These are phyloP conservation scores for Eupleurogrammus muticus DNA, from an alignment of 2,797 vertebrate species.

Conservation along the genomic window DNA sequence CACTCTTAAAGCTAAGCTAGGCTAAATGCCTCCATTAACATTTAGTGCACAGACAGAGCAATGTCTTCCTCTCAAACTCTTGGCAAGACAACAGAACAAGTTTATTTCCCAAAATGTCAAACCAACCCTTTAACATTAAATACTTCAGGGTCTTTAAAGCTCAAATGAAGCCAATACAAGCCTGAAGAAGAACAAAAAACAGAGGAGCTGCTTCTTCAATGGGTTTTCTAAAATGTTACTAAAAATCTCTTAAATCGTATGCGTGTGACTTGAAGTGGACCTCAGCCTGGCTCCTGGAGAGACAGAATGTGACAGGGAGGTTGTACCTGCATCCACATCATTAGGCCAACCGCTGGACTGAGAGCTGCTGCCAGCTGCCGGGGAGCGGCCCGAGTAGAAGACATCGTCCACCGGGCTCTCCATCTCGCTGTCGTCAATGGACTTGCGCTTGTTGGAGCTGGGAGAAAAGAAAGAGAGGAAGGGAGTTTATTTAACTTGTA, in stretches of 20 bases:
- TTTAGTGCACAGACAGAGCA: background rate
- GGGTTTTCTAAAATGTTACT: background rate
- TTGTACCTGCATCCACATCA: constrained; percentile 92
- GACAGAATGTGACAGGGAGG: background rate
- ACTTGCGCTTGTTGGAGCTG: constrained; percentile 96
- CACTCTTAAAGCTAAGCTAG: constrained; percentile 4
- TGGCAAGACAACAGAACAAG: background rate
- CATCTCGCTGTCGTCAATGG: constrained; percentile 97
- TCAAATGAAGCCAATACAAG: background rate
- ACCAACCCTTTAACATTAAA: background rate
- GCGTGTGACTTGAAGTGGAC: constrained; percentile 55
- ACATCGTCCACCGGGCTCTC: constrained; percentile 96
- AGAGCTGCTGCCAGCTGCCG: constrained; percentile 93
- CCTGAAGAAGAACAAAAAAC: background rate
- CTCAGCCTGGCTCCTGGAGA: constrained; percentile 34
- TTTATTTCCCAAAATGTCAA: constrained; percentile 10
- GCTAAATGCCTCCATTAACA: background rate
- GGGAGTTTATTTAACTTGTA: background rate
- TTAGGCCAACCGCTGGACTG: constrained; percentile 95
- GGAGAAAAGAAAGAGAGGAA: constrained; percentile 3
- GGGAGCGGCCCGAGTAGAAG: constrained; percentile 95
- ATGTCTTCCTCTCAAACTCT: background rate
- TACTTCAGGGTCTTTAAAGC: constrained; percentile 17
- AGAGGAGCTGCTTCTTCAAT: background rate
- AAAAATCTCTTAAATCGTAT: background rate